A percentile compares a stretch with the other conserved stretches of the same genome.
These are phyloP conservation scores for Chaunax sp. DNA, from an alignment of 2,797 vertebrate species.

Conservation along the genomic window DNA sequence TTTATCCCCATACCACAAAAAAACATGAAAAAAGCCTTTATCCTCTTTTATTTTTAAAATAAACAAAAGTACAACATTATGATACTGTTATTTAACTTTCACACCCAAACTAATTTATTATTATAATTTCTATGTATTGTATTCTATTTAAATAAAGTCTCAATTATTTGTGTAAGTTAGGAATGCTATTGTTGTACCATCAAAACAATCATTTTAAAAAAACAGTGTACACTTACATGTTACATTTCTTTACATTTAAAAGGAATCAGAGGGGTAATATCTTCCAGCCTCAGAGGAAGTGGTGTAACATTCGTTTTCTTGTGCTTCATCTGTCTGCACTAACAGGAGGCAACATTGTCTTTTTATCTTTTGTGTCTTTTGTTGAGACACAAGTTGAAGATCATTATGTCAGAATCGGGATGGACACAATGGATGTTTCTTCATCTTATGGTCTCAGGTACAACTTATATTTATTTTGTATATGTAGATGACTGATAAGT, in stretches of 20 bases:
- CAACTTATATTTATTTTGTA: background rate
- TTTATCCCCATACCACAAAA: background rate
- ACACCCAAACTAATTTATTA: too few relatives aligned
- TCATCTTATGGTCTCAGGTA: slow-evolving; percentile 59
- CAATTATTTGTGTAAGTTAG: too few relatives aligned
- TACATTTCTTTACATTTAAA: background rate
- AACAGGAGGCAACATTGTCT: too few relatives aligned
- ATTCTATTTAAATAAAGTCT: too few relatives aligned
- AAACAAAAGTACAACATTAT: background rate
- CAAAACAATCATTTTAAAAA: too few relatives aligned
- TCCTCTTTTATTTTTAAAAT: background rate
- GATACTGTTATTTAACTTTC: too few relatives aligned
- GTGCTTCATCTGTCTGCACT: background rate
- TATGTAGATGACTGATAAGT: background rate
- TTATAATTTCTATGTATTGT: too few relatives aligned
- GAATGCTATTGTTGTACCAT: too few relatives aligned
- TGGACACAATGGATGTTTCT: slow-evolving; percentile 21
- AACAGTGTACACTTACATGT: too few relatives aligned
- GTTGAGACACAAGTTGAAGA: background rate
- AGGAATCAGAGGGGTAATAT: background rate
- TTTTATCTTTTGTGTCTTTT: background rate
- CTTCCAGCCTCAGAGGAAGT: slow-evolving; percentile 6
- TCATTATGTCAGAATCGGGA: background rate
- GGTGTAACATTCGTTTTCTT: background rate
- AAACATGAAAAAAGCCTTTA: too few relatives aligned